Evolutionary conservation across 1,140 invertebrate genomes (phyloP), one percentile per base, ranked within the genome.

Genomic region (Odontomachus brunneus): DNA sequence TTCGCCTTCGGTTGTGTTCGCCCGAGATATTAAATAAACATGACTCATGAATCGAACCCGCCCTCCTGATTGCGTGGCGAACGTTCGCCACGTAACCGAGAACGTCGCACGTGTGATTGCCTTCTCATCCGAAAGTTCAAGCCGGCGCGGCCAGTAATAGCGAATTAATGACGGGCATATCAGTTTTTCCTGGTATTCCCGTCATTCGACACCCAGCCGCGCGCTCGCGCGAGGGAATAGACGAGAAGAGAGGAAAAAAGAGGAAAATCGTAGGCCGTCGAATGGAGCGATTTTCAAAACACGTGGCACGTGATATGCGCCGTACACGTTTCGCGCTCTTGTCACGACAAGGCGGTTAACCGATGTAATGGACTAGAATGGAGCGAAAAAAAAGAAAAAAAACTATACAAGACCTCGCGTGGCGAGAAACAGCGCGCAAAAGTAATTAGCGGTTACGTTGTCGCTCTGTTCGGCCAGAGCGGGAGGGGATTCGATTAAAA

Each of bases 401-500:
- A 44, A 26, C 11, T 17, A 24, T 0, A n/a, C 51, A 71, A 78
- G 69, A 57, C 4, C n/a, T 11, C 26, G 29, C 9, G 29, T n/a
- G 53, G 71, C 44, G 49, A 67, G 82, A 83, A 69, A 62, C 57
- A 71, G 9, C 12, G n/a, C 53, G 26, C 51, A 59, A 86, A 72
- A 87, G 57, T 87, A 84, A 88, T 88, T 83, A 78, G 15, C 17
- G 17, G 14, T 69, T 55, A 62, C 72, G 38, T 83, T 82, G 80
- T 76, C 53, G 72, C 33, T 26, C n/a, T 44, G 38, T 73, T 74
- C 65, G 63, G 48, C n/a, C 38, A 22, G 48, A 24, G 38, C 19
- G 55, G 48, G 81, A 82, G 86, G 87, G 87, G 86, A 85, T 59
- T 24, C 65, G 72, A 62, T 85, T 72, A 85, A 88, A 88, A 88